Evolutionary conservation across 2,888 invertebrate genomes (phyloP).

Genomic region (Malthinus flaveolus): DNA sequence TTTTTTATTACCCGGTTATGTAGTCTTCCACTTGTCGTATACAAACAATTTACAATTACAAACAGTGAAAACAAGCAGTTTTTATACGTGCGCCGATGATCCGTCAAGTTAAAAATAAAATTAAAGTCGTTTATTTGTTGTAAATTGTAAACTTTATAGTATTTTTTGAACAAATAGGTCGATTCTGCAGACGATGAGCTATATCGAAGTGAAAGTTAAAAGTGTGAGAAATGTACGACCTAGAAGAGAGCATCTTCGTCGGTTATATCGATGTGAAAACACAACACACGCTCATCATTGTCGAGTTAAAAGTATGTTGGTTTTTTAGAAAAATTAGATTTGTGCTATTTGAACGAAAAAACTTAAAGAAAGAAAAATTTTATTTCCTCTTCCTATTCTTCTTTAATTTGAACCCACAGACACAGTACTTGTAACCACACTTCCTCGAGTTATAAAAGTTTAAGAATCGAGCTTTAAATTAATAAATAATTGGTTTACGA

Average conservation of each 20-base stretch:
- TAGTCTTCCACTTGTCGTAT: no score
- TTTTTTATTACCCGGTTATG: no score
- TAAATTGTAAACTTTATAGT: background rate
- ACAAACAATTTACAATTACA: no score
- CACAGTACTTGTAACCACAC: background rate
- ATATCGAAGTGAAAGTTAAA: constrained; percentile 38
- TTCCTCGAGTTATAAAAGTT: background rate
- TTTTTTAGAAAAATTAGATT: background rate
- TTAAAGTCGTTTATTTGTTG: no score
- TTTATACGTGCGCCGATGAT: no score
- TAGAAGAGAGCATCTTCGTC: constrained; percentile 25
- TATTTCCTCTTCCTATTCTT: no score
- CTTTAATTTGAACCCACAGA: no score
- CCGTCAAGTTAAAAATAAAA: no score
- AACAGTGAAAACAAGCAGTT: no score
- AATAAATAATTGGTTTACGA: no score
- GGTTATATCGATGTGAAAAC: background rate
- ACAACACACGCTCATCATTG: background rate
- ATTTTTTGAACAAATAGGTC: constrained; percentile 15
- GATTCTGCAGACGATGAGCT: constrained; percentile 23
- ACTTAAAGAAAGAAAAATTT: background rate
- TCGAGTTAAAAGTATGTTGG: constrained; percentile 1
- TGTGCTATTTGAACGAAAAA: background rate
- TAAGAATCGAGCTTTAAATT: background rate
- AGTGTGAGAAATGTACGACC: constrained; percentile 38